Conservation (phyloP, 2,888 invertebrate genomes). For the Spodoptera picta region DNA sequence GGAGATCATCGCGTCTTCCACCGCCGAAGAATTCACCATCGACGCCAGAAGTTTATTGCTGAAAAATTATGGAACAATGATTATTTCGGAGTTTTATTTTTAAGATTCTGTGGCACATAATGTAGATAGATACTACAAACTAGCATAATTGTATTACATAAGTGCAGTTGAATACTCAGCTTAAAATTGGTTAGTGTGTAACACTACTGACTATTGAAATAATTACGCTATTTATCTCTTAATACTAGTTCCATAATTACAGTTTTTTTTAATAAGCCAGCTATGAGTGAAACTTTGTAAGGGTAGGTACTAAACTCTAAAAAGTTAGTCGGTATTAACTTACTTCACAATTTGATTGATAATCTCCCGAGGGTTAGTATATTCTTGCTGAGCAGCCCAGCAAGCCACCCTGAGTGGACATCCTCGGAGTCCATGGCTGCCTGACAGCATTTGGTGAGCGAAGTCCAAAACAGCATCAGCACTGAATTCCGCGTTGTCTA, state of each 20-base stretch:
- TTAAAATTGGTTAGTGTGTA: too few relatives aligned
- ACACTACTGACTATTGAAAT: too few relatives aligned
- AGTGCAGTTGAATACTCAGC: too few relatives aligned
- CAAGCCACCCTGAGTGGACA: conserved; percentile 77
- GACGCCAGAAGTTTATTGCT: conserved; percentile 83
- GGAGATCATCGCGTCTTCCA: conserved; percentile 82
- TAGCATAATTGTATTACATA: too few relatives aligned
- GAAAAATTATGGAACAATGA: conserved; percentile 45
- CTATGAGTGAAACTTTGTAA: neutral
- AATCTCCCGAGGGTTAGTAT: conserved; percentile 58
- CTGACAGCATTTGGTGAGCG: conserved; percentile 66
- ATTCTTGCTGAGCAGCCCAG: conserved; percentile 70
- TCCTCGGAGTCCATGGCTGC: conserved; percentile 64
- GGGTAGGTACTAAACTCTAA: neutral
- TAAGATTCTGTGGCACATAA: too few relatives aligned
- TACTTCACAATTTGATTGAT: conserved; percentile 73
- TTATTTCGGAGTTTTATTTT: too few relatives aligned
- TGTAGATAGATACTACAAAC: too few relatives aligned
- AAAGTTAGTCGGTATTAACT: conserved; percentile 7
- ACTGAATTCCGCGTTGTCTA: conserved; percentile 70
- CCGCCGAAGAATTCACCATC: conserved; percentile 82
- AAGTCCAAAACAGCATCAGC: conserved; percentile 67
- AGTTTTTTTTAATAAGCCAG: neutral
- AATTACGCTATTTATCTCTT: too few relatives aligned
- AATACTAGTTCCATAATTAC: too few relatives aligned